phyloP scores from a whole-genome alignment of 2,888 invertebrate genomes.

The Biston betularia region DNA sequence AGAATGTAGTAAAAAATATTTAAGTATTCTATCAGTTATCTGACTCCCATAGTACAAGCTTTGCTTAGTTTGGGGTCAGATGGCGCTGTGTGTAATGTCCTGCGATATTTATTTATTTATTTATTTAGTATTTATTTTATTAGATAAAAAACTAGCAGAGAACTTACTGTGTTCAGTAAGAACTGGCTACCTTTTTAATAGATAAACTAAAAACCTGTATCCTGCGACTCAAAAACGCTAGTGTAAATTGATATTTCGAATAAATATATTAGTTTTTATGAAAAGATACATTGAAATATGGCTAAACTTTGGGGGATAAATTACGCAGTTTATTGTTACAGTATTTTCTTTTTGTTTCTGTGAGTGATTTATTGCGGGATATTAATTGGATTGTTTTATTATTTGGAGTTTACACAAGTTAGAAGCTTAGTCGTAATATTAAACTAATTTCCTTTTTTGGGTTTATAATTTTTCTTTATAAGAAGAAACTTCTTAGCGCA shows the following conservation, averaged over 20 bases:
- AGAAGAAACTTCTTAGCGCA: too few relatives aligned
- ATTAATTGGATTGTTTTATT: conserved; percentile 21
- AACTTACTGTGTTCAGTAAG: too few relatives aligned
- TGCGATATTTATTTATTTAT: too few relatives aligned
- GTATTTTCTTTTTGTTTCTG: conserved; percentile 18
- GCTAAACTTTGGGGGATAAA: conserved; percentile 21
- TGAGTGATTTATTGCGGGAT: conserved; percentile 8
- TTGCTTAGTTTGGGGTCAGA: too few relatives aligned
- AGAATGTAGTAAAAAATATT: too few relatives aligned
- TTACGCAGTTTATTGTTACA: conserved; percentile 15
- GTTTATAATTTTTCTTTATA: neutral
- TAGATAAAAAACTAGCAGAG: too few relatives aligned
- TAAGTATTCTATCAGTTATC: too few relatives aligned
- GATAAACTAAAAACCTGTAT: too few relatives aligned
- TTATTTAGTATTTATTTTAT: too few relatives aligned
- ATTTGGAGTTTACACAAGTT: conserved; percentile 6
- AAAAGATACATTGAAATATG: conserved; percentile 25
- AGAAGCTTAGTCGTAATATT: neutral
- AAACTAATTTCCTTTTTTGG: neutral
- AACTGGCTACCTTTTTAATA: too few relatives aligned
- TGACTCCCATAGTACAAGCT: too few relatives aligned
- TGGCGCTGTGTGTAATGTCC: too few relatives aligned
- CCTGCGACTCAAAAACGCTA: conserved; percentile 6
- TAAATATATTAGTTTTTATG: conserved; percentile 29
- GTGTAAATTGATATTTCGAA: neutral